Evolutionary conservation across 2,113 vertebrate genomes (phyloP).

Genomic region (Zosterops hypoxanthus): DNA sequence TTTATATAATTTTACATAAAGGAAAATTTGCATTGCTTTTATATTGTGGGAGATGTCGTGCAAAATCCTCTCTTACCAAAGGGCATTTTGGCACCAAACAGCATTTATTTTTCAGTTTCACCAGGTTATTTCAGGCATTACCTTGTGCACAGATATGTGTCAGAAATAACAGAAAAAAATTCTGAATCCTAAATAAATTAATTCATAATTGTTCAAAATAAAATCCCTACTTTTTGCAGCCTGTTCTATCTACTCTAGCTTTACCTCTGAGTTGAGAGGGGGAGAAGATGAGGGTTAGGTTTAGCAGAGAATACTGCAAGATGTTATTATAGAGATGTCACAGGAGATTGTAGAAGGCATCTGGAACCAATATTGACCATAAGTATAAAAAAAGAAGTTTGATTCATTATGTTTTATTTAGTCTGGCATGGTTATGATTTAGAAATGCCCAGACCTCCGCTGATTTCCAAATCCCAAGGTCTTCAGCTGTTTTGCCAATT

Average conservation of each 20-base stretch:
- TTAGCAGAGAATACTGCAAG: background rate
- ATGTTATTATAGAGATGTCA: slow-evolving; percentile 22
- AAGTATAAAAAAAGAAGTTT: background rate
- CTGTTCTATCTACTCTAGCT: background rate
- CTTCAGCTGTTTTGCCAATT: background rate
- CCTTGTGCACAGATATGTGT: background rate
- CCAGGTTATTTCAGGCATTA: background rate
- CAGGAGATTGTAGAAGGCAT: slow-evolving; percentile 15
- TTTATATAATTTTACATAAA: slow-evolving; percentile 20
- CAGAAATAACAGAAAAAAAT: background rate
- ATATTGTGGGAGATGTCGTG: background rate
- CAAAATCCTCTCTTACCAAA: background rate
- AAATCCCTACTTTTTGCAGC: background rate
- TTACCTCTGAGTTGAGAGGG: background rate
- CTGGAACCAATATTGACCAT: background rate
- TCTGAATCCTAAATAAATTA: slow-evolving; percentile 23
- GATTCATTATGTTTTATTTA: background rate
- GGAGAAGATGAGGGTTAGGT: background rate
- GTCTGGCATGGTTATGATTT: slow-evolving; percentile 6
- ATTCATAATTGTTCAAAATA: background rate
- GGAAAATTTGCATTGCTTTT: background rate
- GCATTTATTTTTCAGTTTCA: slow-evolving; percentile 23
- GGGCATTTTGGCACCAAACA: background rate
- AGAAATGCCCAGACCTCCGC: background rate
- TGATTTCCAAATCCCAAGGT: background rate